phyloP scores from a whole-genome alignment of 2,888 invertebrate genomes.

The Toxonevra muliebris region DNA sequence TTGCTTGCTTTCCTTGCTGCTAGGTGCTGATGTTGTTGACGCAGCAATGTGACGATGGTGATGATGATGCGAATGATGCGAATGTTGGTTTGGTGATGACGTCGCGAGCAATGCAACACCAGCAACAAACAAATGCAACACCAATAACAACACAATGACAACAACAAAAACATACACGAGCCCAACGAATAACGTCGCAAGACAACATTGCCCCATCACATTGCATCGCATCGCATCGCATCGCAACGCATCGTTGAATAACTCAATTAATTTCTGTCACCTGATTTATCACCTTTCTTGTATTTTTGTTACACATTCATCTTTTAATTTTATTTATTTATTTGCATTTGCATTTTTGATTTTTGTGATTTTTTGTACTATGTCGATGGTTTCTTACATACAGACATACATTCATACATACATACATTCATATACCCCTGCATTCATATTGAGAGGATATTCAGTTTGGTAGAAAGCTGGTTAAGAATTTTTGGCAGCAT shows the following conservation, averaged over 20 bases:
- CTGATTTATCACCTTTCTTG: constrained; percentile 64
- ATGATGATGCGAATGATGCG: neutral
- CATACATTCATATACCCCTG: too few relatives aligned
- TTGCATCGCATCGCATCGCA: neutral
- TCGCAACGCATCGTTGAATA: constrained; percentile 49
- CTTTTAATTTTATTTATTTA: constrained; percentile 57
- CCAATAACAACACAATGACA: constrained; percentile 13
- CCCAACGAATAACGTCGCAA: neutral
- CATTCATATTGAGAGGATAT: too few relatives aligned
- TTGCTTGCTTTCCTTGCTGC: neutral
- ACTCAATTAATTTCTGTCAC: constrained; percentile 66
- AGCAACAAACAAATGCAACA: too few relatives aligned
- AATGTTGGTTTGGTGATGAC: neutral
- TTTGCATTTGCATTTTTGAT: constrained; percentile 37
- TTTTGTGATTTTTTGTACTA: constrained; percentile 28
- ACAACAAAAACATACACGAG: neutral
- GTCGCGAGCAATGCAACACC: too few relatives aligned
- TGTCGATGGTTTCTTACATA: too few relatives aligned
- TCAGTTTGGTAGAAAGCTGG: too few relatives aligned
- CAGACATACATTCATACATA: too few relatives aligned
- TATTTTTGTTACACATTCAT: constrained; percentile 54
- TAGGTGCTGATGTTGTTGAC: neutral
- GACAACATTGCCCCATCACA: neutral
- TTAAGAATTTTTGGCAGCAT: too few relatives aligned
- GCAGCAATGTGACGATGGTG: too few relatives aligned